Base-by-base conservation (phyloP, 1,140 invertebrate species). In the Neuroterus valhalla region DNA sequence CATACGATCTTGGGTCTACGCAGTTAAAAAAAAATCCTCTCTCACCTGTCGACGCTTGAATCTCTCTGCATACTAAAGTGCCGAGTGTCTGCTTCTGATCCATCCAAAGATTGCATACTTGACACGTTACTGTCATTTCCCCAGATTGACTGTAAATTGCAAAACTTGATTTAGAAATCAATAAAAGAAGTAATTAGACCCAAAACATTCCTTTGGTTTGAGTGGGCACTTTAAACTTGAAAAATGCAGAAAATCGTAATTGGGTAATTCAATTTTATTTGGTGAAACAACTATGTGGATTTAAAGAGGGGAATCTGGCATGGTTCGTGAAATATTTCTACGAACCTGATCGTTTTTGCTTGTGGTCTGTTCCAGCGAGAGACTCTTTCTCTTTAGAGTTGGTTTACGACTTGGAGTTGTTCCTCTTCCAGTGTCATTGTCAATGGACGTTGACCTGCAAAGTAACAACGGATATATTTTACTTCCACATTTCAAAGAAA, bases 51-150 rank as follows among this genome's bases (percentile, higher is more conserved):
- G n/a, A 95, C 89, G 84, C 94, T 95, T 42, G 92, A 91, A 83
- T 95, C 94, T 75, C 94, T 91, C 72, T 91, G 92, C 80, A 92
- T 88, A 70, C 89, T 91, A 70, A 90, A 91, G 21, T 91, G 83
- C 21, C 92, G 86, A 15, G 82, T 83, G 67, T 91, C 91, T 12
- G 89, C 76, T 83, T 92, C 82, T 74, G 88, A 76, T 82, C 87
- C 93, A 79, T 96, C 94, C 77, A 95, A 85, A 0, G 95, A 96
- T 79, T 94, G 94, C 82, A 96, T 90, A 68, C 95, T 96, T 0
- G 94, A 95, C 48, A 95, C 92, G 81, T 95, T 96, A 75, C 94
- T 94, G 75, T 95, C 94, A 67, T 95, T 95, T 19, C 93, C 93
- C 84, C 89, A 89, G 72, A 89, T 89, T 6, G 80, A 79, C 86